Base-by-base conservation (phyloP, 2,797 vertebrate genomes). In the Coendou prehensilis region DNA sequence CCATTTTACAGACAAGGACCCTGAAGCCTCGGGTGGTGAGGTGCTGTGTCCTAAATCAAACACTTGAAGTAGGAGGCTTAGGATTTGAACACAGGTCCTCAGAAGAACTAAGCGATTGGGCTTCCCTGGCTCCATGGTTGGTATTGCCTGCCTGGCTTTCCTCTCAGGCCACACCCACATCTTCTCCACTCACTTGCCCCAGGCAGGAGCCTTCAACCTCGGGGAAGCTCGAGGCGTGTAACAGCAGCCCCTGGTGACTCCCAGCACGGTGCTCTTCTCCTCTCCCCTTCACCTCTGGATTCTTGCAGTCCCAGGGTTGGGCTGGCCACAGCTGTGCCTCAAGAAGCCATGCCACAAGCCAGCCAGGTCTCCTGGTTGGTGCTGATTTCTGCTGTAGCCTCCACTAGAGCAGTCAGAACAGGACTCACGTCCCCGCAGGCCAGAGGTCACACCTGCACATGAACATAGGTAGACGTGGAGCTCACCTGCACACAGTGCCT, bases 371-470 rank as follows among this genome's bases (percentile, higher is more conserved):
- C 45, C 63, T 69, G 80, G 64, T 75, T 61, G 11, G 56, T 33
- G 45, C 41, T 47, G 57, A 37, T 73, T 61, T 93, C 63, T 59
- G 37, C 61, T 30, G 13, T 30, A 5, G 86, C 73, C 47, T 75
- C 50, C 1, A 2, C 28, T 17, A 18, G 56, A 23, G 30, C 3
- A 23, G 9, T 9, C 22, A 20, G 33, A 87, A 28, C n/a, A n/a
- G 83, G 41, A 23, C 26, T 5, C 3, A 0, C 4, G 1, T 9
- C 26, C 18, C 9, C 0, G 2, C 67, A n/a, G 15, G 57, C 41
- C 26, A 50, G 63, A 2, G 54, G 33, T 28, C 15, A 0, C 9
- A 9, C 50, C 17, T 57, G 71, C 41, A 14, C 41, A 2, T 3
- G n/a, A 56, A 63, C 18, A 0, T 0, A 61, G 7, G 5, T 4